A percentile compares a stretch with the other conserved stretches of the same genome.
phyloP scores from a whole-genome alignment of 2,888 invertebrate genomes.

The Caenorhabditis sp. region DNA sequence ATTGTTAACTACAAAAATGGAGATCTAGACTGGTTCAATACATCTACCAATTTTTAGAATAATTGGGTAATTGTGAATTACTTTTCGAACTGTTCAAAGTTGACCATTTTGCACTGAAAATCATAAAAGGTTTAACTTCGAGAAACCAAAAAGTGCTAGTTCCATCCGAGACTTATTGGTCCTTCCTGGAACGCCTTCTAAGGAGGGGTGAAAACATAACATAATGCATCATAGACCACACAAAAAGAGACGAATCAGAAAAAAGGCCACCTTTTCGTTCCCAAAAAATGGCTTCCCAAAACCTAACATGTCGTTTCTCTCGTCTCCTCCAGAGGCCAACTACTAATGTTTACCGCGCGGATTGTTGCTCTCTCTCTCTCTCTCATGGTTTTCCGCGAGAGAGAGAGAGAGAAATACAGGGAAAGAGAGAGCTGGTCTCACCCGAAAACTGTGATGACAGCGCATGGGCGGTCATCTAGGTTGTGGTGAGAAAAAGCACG shows the following conservation, averaged over 20 bases:
- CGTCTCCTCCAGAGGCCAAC: conserved; percentile 9
- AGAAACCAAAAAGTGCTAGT: neutral
- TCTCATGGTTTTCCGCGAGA: neutral
- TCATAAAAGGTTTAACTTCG: no score
- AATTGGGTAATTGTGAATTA: no score
- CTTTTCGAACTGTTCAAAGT: no score
- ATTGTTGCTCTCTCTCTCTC: conserved; percentile 41
- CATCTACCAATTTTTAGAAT: no score
- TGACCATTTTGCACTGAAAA: no score
- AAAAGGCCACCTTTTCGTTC: conserved; percentile 18
- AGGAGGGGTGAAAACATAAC: neutral
- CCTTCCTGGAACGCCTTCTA: no score
- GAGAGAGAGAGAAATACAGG: neutral
- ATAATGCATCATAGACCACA: conserved; percentile 13
- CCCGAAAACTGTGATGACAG: conserved; percentile 6
- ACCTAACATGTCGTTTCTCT: conserved; percentile 40
- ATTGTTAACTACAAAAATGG: no score
- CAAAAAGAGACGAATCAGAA: neutral
- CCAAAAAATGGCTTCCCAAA: conserved; percentile 32
- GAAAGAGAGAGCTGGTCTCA: neutral
- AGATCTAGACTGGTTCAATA: no score
- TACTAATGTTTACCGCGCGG: conserved; percentile 58
- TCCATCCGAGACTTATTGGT: no score
- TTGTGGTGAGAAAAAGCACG: conserved; percentile 22
- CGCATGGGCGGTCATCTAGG: conserved; percentile 25